Evolutionary conservation across 2,113 vertebrate genomes (phyloP).

Genomic region (Cynoglossus semilaevis): DNA sequence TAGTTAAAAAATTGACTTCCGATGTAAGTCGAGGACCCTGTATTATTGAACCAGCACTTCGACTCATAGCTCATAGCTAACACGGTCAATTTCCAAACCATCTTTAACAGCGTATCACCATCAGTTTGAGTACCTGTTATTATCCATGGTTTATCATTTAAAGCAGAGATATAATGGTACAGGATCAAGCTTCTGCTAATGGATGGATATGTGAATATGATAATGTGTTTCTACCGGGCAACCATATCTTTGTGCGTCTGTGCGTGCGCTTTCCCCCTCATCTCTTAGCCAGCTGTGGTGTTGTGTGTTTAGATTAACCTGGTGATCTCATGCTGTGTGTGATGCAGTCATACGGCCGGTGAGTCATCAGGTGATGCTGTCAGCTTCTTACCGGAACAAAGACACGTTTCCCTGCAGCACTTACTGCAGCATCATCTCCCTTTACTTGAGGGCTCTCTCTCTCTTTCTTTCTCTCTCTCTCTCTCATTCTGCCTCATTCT

Average conservation of each 20-base stretch:
- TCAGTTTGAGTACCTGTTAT: conserved; percentile 15
- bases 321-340: conserved; percentile 62
- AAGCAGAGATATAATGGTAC: conserved; percentile 5
- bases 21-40: too few relatives aligned
- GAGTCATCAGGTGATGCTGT: conserved; percentile 60
- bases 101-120: too few relatives aligned
- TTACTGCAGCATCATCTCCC: conserved; percentile 47
- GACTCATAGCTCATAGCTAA: too few relatives aligned
- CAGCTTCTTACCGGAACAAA: conserved; percentile 62
- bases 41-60: too few relatives aligned
- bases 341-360: conserved; percentile 56
- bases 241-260: not conserved
- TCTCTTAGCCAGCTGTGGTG: not conserved
- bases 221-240: conserved; percentile 8
- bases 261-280: not conserved
- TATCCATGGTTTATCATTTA: conserved; percentile 23
- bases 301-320: conserved; percentile 39
- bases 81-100: too few relatives aligned
- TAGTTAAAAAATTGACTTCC: too few relatives aligned
- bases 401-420: conserved; percentile 28
- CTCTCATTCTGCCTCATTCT: not conserved
- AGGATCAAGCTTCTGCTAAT: conserved; percentile 10
- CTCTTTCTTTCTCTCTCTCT: conserved; percentile 6
- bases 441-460: not conserved
- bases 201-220: conserved; percentile 17